Base-by-base conservation (phyloP, 1,140 invertebrate species). In the Choristoneura fumiferana region DNA sequence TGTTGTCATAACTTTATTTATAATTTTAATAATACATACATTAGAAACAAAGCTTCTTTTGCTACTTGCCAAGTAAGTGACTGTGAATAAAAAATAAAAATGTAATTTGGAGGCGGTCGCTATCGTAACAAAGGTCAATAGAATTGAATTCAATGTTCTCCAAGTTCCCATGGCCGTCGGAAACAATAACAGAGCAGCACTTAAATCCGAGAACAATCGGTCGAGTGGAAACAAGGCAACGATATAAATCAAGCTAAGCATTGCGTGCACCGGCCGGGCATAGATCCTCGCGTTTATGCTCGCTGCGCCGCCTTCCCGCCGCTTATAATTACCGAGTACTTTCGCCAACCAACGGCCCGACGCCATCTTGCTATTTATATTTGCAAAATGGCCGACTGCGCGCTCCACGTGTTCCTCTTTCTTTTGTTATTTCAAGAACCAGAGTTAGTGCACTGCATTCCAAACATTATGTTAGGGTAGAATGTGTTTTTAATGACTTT, bases 341-440 rank as follows among this genome's bases (percentile, higher is more conserved):
- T 88, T 88, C 85, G 82, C 85, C 83, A 79, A 78, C 74, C 75
- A 71, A 77, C 77, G 76, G 81, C 68, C 65, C 76, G 81, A 78
- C 83, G 82, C 85, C 85, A 88, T 88, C 78, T 88, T 88, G 82
- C 83, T 85, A 85, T 85, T 86, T 84, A 84, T 84, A 82, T 76
- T 56, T 81, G 75, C 84, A 85, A 88, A 88, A 88, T 88, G 85
- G 85, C 82, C 70, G 81, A 67, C 79, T 39, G 62, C 60, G 65
- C 60, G 56, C 69, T 80, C 66, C 80, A 79, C 76, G 77, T 81
- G 80, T 76, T 86, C 62, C 64, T 77, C 67, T 79, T 81, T 83
- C 75, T 78, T 81, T 76, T 75, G 69, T 80, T 82, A 81, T 78
- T 79, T 76, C 65, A 69, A 73, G 65, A 58, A 38, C 18, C 35